These are phyloP conservation scores for Lethenteron reissneri DNA, from an alignment of 2,113 vertebrate species.

Conservation along the genomic window DNA sequence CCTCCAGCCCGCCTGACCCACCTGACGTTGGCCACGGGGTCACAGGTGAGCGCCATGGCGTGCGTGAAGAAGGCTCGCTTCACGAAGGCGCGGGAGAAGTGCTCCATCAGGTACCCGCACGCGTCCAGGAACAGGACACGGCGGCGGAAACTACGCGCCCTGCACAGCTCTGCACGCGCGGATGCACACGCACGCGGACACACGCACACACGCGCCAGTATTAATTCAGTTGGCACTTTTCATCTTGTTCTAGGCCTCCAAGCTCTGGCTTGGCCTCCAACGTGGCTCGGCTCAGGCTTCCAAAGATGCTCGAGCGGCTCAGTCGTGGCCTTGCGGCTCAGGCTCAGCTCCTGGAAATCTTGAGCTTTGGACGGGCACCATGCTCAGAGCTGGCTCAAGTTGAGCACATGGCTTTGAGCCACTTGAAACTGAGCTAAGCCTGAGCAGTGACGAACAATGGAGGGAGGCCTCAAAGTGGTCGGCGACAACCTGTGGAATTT, in stretches of 20 bases:
- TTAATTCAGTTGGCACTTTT: background rate
- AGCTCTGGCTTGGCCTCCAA: background rate
- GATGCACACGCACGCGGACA: no score
- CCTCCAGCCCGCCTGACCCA: constrained; percentile 12
- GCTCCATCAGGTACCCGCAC: constrained; percentile 67
- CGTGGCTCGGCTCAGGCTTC: background rate
- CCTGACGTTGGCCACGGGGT: constrained; percentile 87
- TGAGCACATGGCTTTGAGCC: no score
- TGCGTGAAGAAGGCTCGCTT: constrained; percentile 70
- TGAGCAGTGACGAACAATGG: no score
- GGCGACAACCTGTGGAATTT: no score
- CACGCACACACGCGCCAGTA: constrained; percentile 8
- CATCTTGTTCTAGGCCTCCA: background rate
- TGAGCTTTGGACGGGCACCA: no score
- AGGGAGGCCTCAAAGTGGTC: no score
- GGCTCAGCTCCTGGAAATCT: no score
- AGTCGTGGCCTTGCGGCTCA: no score
- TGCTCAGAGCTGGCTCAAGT: no score
- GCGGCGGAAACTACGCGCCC: constrained; percentile 83
- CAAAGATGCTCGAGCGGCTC: background rate
- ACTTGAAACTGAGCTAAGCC: no score
- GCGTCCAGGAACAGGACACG: constrained; percentile 72
- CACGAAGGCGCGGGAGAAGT: constrained; percentile 85
- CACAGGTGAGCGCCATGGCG: constrained; percentile 58
- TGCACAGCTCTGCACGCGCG: constrained; percentile 42